Evolutionary conservation across 2,888 invertebrate genomes (phyloP).

Genomic region (Lomographa bimaculata): DNA sequence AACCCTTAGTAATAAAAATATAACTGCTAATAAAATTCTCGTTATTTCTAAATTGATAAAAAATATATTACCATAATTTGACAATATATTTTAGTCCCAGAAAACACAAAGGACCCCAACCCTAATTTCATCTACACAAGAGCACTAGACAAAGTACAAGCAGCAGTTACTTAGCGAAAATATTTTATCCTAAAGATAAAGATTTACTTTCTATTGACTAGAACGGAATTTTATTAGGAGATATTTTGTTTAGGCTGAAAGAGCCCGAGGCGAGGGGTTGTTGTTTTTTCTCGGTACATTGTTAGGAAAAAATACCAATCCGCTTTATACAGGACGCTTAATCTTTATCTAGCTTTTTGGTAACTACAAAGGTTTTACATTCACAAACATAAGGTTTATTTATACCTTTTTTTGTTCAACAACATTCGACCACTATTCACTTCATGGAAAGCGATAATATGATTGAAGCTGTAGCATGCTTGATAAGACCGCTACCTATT

Average conservation of each 20-base stretch:
- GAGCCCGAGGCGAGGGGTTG: background rate
- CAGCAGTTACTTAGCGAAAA: constrained; percentile 13
- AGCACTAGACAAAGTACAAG: constrained; percentile 10
- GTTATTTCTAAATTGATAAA: constrained; percentile 7
- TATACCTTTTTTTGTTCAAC: no score
- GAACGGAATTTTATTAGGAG: constrained; percentile 12
- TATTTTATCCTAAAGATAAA: constrained; percentile 14
- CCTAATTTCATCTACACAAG: constrained; percentile 17
- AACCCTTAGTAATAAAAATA: no score
- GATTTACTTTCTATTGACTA: constrained; percentile 20
- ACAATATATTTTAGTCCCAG: no score
- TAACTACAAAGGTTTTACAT: no score
- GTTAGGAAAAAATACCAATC: background rate
- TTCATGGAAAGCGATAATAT: no score
- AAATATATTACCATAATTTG: constrained; percentile 10
- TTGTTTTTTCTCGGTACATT: background rate
- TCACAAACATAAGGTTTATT: no score
- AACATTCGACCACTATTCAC: no score
- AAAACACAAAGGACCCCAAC: constrained; percentile 11
- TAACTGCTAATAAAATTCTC: no score
- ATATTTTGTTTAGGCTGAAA: constrained; percentile 1
- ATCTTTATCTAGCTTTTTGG: no score
- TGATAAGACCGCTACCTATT: no score
- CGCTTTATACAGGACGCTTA: background rate
- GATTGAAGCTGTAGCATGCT: no score